Conservation (phyloP, 2,888 invertebrate genomes). For the Malachius bipustulatus region DNA sequence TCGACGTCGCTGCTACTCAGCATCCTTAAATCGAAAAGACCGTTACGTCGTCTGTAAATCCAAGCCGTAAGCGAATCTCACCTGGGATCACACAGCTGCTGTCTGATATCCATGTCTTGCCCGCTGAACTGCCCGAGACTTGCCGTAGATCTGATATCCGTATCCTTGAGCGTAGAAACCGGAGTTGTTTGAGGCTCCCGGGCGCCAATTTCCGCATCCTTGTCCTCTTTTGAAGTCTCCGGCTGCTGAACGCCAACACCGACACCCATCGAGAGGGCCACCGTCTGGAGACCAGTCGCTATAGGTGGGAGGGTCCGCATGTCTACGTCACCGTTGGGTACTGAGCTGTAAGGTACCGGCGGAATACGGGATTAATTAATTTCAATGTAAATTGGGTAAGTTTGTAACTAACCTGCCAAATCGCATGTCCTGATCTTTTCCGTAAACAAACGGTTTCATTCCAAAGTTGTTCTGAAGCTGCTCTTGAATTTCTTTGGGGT, state of each 20-base stretch:
- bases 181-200: slow-evolving; percentile 9
- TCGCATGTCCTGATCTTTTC: slow-evolving; percentile 36
- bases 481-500: slow-evolving; percentile 21
- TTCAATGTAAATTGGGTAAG: slow-evolving; percentile 4
- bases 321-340: slow-evolving; percentile 37
- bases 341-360: no score
- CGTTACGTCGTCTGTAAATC: no score
- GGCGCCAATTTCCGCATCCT: slow-evolving; percentile 4
- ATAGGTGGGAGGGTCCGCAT: slow-evolving; percentile 33
- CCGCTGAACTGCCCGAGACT: slow-evolving; percentile 9
- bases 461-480: slow-evolving; percentile 20
- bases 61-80: neutral
- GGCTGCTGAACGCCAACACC: neutral
- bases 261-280: slow-evolving; percentile 7
- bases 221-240: neutral
- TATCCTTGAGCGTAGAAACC: no score
- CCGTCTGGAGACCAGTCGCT: slow-evolving; percentile 11
- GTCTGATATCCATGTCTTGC: slow-evolving; percentile 24
- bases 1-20: slow-evolving; percentile 35
- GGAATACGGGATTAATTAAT: slow-evolving; percentile 7
- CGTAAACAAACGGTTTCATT: slow-evolving; percentile 26
- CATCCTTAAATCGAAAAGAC: slow-evolving; percentile 15
- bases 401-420: slow-evolving; percentile 26
- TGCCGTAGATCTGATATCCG: neutral
- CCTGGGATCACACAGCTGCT: no score